phyloP scores from a whole-genome alignment of 2,888 invertebrate genomes.

The Exocentrus adspersus region DNA sequence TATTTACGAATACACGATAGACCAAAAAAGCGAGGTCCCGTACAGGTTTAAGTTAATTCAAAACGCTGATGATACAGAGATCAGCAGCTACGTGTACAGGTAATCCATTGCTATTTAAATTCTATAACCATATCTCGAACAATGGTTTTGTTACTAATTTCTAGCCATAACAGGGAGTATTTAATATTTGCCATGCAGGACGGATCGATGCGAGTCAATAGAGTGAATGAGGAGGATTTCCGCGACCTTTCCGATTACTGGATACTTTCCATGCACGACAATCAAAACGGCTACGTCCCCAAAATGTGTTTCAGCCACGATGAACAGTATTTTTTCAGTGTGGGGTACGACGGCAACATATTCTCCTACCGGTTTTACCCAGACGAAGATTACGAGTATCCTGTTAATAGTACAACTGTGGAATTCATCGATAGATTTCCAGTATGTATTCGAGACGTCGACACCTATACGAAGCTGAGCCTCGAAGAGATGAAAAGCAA shows the following conservation, averaged over 20 bases:
- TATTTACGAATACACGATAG: constrained; percentile 70
- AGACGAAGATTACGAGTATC: constrained; percentile 52
- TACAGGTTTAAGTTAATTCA: constrained; percentile 63
- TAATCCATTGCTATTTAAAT: constrained; percentile 53
- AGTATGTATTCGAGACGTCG: constrained; percentile 58
- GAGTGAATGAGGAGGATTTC: constrained; percentile 63
- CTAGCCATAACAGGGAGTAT: constrained; percentile 65
- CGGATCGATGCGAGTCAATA: constrained; percentile 70
- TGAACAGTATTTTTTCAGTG: constrained; percentile 64
- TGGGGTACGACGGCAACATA: constrained; percentile 75
- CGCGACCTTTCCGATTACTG: constrained; percentile 73
- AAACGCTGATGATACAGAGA: constrained; percentile 69
- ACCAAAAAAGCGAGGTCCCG: constrained; percentile 61
- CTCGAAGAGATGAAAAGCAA: constrained; percentile 78
- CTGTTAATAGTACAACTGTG: constrained; percentile 21
- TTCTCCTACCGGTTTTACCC: constrained; percentile 74
- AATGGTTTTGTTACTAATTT: no score
- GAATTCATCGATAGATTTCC: constrained; percentile 16
- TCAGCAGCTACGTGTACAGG: constrained; percentile 67
- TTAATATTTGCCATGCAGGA: constrained; percentile 71
- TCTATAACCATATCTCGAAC: no score
- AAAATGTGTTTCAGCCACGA: constrained; percentile 73
- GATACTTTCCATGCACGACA: constrained; percentile 79
- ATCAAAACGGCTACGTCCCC: constrained; percentile 74
- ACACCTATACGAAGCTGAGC: constrained; percentile 61